Evolutionary conservation across 2,797 vertebrate species (phyloP), one percentile per base, ranked within the genome.

Genomic region (Thalassophryne amazonica): DNA sequence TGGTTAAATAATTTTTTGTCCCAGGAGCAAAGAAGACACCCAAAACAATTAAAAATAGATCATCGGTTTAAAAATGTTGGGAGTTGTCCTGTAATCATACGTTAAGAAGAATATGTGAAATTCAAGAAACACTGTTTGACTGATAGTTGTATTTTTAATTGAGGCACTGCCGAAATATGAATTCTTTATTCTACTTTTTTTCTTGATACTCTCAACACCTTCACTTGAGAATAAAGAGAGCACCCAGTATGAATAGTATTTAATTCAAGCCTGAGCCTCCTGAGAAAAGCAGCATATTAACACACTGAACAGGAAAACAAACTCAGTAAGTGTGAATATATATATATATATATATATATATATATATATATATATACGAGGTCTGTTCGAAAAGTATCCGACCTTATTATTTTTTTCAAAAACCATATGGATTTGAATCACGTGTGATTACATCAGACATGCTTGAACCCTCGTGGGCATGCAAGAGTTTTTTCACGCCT

Each of bases 181-280:
- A 29, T 14, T 45, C 55, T 49, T 58, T 65, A 38, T 57, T 60
- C 16, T 14, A 27, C 24, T 20, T 25, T 47, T 22, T 27, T 24
- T 38, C 31, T n/a, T 30, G 8, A 15, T 24, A 16, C 49, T 25
- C 3, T 62, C 17, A 69, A 54, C 14, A 24, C 30, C 56, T 67
- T 61, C 32, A 43, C 54, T 66, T 33, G 33, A 43, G 23, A 42
- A 21, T 31, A 80, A 66, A 76, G 3, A 16, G 35, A 56, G 28
- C 52, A 71, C 60, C 69, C 69, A 47, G 28, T 32, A 60, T 20
- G 18, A 22, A 15, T 59, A n/a, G n/a, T 46, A 53, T 50, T 65
- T 28, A 47, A 53, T 58, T 34, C 2, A 29, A 39, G 12, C 51
- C 22, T 36, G 29, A 62, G 64, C 69, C 40, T 73, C 48, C 17